Conservation (phyloP, 2,888 invertebrate genomes). For the Hedychridium roseum region DNA sequence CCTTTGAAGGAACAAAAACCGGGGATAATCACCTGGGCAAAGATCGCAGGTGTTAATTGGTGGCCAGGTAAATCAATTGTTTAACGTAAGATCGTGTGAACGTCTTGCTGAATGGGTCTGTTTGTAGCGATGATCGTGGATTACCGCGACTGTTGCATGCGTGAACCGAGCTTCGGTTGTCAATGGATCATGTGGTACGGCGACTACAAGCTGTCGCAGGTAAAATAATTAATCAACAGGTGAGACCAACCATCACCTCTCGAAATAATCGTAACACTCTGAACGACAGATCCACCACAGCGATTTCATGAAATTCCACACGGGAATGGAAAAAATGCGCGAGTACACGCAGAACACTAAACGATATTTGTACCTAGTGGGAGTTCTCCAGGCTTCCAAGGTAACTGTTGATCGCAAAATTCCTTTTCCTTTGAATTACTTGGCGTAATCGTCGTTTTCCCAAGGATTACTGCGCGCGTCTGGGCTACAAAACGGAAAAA, state of each 20-base stretch:
- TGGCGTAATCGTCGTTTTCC: conserved; percentile 8
- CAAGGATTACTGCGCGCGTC: conserved; percentile 44
- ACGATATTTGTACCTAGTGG: conserved; percentile 34
- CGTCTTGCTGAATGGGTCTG: not conserved
- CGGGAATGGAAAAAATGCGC: conserved; percentile 41
- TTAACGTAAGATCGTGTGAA: not conserved
- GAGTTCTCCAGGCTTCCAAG: conserved; percentile 46
- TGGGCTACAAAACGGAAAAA: conserved; percentile 34
- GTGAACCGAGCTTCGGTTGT: conserved; percentile 50
- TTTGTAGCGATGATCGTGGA: conserved; percentile 52
- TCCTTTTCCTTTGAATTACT: not conserved
- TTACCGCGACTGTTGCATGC: conserved; percentile 52
- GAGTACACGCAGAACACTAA: conserved; percentile 33
- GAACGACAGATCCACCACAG: conserved; percentile 41
- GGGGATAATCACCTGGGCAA: conserved; percentile 55
- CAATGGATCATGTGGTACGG: conserved; percentile 61
- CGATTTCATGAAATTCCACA: conserved; percentile 39
- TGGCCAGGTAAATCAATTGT: conserved; percentile 50
- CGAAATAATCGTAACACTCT: conserved; percentile 7
- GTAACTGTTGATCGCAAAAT: conserved; percentile 25
- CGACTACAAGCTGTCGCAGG: conserved; percentile 54
- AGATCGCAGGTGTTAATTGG: conserved; percentile 51
- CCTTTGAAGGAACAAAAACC: conserved; percentile 50
- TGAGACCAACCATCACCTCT: conserved; percentile 7
- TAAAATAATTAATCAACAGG: conserved; percentile 22